Evolutionary conservation across 2,113 vertebrate genomes (phyloP), one percentile per base, ranked within the genome.

Genomic region (Sorex fumeus): DNA sequence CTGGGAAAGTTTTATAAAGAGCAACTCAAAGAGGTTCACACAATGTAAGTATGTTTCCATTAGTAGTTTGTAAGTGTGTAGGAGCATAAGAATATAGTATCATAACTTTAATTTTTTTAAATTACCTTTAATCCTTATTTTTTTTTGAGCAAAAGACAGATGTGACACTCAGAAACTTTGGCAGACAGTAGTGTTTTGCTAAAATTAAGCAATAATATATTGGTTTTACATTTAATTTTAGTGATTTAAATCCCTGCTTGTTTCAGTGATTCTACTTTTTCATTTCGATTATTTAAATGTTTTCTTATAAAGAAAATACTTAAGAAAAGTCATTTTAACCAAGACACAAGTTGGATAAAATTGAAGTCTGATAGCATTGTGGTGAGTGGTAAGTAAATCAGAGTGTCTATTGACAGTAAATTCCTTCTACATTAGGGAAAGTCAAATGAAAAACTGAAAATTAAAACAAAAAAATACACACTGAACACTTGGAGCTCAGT

Each of bases 251-350:
- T 18, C 88, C 62, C 15, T 69, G 32, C 66, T 88, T 76, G 72
- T 93, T 92, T 90, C 50, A 93, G 11, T 16, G 8, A 88, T 78
- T 74, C 34, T 78, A 74, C 43, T 67, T 91, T 91, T 85, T 84
- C 18, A 78, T 78, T 70, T 81, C 90, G 45, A 93, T 16, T 53
- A 76, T 28, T 40, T 77, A 88, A 4, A 87, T 67, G 32, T 60
- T 57, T 94, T 90, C 30, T 79, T 76, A 77, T 25, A 76, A 40
- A 96, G 18, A 91, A 77, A 66, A 2, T 60, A 36, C 25, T 64
- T 86, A 70, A 75, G 4, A 6, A 28, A 93, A 34, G 3, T 71
- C 19, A 76, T 16, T 45, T n/a, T 87, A 77, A 81, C 80, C 8
- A 74, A 75, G 19, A 84, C 25, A 34, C 27, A 81, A 32, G 1